Evolutionary conservation across 2,888 invertebrate species (phyloP).

Genomic region (Himalopsyche kuldschensis): DNA sequence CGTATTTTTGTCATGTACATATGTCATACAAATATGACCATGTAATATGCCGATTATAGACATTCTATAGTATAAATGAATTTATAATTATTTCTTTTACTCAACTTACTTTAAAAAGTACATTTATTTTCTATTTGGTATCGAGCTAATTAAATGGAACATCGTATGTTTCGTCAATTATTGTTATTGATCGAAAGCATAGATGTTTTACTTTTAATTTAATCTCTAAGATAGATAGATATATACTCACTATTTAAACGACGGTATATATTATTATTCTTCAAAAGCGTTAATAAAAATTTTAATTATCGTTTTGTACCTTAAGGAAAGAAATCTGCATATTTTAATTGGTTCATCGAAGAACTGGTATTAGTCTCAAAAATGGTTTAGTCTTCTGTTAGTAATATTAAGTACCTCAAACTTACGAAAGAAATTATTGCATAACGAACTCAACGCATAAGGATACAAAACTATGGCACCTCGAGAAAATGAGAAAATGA

Average conservation of each 20-base stretch:
- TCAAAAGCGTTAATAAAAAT: not conserved
- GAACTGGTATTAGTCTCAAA: conserved; percentile 1
- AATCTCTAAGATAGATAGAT: not conserved
- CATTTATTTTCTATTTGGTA: conserved; percentile 1
- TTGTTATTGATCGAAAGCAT: not conserved
- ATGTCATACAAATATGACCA: too few relatives aligned
- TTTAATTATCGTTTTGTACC: not conserved
- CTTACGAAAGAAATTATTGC: not conserved
- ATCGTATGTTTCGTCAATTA: not conserved
- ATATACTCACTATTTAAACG: not conserved
- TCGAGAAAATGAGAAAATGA: not conserved
- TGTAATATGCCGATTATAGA: not conserved
- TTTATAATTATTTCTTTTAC: not conserved
- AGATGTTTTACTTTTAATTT: not conserved
- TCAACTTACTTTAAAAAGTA: not conserved
- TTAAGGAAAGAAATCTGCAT: not conserved
- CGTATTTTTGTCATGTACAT: too few relatives aligned
- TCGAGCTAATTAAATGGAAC: not conserved
- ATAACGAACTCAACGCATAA: not conserved
- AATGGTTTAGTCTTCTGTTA: not conserved
- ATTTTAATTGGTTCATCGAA: not conserved
- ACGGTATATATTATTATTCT: not conserved
- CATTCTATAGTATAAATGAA: not conserved
- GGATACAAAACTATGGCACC: not conserved
- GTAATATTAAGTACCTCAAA: not conserved